phyloP scores from a whole-genome alignment of 1,140 invertebrate species.

The Ectropis grisescens region DNA sequence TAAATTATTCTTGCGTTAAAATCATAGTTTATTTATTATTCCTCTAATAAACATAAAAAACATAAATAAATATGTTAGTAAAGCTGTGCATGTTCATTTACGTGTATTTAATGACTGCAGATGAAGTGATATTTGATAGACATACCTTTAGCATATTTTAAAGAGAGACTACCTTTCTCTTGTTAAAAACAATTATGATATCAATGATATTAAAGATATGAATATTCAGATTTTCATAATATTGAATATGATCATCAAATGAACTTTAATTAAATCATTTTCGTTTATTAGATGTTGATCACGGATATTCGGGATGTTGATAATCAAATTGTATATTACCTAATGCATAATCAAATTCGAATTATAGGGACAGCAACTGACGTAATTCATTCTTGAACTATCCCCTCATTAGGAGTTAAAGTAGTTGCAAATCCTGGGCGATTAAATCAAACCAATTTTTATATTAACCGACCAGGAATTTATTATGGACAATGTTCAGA shows the following conservation, averaged over 20 bases:
- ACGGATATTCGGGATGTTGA: too few species aligned
- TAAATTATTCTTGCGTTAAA: too few species aligned
- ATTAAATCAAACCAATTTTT: conserved; percentile 75
- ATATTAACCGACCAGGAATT: conserved; percentile 71
- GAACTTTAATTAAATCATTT: conserved; percentile 52
- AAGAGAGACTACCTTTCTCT: too few species aligned
- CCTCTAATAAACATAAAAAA: too few species aligned
- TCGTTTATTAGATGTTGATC: conserved; percentile 75
- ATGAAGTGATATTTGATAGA: too few species aligned
- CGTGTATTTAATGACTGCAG: too few species aligned
- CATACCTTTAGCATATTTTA: too few species aligned
- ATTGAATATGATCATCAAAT: conserved; percentile 72
- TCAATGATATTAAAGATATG: conserved; percentile 80
- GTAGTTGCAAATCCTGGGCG: conserved; percentile 76
- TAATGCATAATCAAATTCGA: conserved; percentile 71
- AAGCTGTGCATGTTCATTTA: too few species aligned
- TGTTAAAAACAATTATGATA: too few species aligned
- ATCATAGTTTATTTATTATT: too few species aligned
- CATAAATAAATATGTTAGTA: too few species aligned
- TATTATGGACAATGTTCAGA: conserved; percentile 83
- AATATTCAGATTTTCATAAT: too few species aligned
- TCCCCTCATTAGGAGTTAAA: conserved; percentile 75
- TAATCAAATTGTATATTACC: conserved; percentile 71
- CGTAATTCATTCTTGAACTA: conserved; percentile 79
- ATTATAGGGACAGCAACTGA: conserved; percentile 73